Conservation (phyloP, 64 coral and sea anemone species). For the Montipora cactus region DNA sequence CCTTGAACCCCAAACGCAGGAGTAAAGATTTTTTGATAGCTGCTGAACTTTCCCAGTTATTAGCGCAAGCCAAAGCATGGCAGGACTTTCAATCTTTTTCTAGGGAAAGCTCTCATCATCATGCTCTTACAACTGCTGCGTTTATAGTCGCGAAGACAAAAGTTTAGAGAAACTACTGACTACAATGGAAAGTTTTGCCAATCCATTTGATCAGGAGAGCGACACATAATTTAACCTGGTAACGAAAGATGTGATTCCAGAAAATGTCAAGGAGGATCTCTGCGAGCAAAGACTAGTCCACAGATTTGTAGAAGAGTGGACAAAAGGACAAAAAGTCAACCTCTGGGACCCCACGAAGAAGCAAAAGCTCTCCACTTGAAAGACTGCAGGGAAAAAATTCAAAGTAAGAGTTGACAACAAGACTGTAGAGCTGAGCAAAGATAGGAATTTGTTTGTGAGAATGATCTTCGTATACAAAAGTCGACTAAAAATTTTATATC, state of each 20-base stretch:
- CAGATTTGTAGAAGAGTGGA: conserved; percentile 35
- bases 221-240: conserved; percentile 19
- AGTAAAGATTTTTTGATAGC: conserved; percentile 12
- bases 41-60: conserved; percentile 6
- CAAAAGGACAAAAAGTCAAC: conserved; percentile 10
- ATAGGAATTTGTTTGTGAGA: conserved; percentile 18
- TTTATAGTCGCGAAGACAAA: background rate
- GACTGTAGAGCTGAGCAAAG: background rate
- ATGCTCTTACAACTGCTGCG: conserved; percentile 10
- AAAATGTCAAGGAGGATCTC: conserved; percentile 28
- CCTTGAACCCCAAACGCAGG: background rate
- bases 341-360: conserved; percentile 23
- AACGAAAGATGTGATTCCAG: background rate
- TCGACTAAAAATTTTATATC: background rate
- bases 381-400: background rate
- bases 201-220: conserved; percentile 31
- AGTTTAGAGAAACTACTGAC: background rate
- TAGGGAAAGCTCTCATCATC: background rate
- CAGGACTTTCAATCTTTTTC: background rate
- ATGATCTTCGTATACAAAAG: conserved; percentile 8
- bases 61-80: conserved; percentile 20
- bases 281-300: conserved; percentile 11
- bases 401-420: background rate
- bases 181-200: conserved; percentile 24
- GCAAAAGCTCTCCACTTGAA: conserved; percentile 24